Conservation (phyloP, 1,140 invertebrate species). For the Andricus grossulariae region DNA sequence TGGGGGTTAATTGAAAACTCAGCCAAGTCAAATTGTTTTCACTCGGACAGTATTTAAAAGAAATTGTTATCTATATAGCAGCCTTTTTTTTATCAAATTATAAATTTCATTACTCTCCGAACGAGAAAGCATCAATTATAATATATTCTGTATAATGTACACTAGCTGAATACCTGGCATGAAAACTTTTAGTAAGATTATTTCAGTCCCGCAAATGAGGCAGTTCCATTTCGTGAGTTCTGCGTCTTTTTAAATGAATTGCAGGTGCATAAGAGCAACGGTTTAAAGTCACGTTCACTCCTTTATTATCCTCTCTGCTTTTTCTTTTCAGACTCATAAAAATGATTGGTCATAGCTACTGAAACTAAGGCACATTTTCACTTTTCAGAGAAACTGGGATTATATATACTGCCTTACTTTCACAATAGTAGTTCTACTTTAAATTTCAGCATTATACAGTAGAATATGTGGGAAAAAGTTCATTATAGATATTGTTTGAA, state of each 20-base stretch:
- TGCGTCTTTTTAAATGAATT: neutral
- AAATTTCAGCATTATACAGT: too few species aligned
- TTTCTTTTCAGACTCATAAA: neutral
- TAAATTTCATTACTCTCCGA: too few species aligned
- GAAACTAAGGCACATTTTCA: too few species aligned
- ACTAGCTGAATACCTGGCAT: neutral
- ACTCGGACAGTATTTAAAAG: too few species aligned
- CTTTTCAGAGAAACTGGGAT: too few species aligned
- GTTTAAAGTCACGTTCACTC: constrained; percentile 1
- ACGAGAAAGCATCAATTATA: too few species aligned
- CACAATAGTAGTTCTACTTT: neutral
- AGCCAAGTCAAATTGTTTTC: too few species aligned
- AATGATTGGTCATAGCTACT: neutral
- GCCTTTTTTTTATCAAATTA: too few species aligned
- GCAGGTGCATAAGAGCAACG: neutral
- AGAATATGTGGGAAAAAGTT: too few species aligned
- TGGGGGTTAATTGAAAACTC: too few species aligned
- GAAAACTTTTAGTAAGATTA: neutral
- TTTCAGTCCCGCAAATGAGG: neutral
- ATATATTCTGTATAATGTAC: neutral
- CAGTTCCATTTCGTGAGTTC: neutral
- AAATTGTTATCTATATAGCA: too few species aligned
- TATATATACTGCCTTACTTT: neutral
- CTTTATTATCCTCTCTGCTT: neutral
- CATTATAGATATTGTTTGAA: too few species aligned